Evolutionary conservation across 2,113 vertebrate species (phyloP), one percentile per base, ranked within the genome.

Genomic region (Salvelinus namaycush): DNA sequence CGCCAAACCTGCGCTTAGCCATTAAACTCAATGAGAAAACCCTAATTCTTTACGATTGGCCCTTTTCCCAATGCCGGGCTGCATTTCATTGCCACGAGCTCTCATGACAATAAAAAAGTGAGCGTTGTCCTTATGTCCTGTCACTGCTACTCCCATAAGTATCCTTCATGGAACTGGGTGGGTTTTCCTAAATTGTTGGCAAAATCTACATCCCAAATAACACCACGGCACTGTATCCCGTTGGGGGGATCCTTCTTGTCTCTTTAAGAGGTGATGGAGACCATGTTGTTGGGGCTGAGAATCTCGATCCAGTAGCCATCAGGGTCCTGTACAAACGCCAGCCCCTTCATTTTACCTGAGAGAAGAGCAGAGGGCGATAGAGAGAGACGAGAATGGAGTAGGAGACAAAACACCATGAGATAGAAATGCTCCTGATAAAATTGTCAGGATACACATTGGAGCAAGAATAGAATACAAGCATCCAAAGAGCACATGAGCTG

Each of bases 271-370:
- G 93, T 92, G 78, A 98, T 93, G 84, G 93, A 89, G 77, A 92
- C 86, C 94, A 99, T 97, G 70, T 89, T 93, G 87, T 99, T 96
- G 18, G 98, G 97, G 92, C 95, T 98, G 88, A 98, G 90, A 88
- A 99, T 98, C 92, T 99, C 97, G 84, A 98, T 98, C 97, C 97
- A 99, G 87, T 99, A 99, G 84, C 96, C 97, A 78, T 99, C 97
- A n/a, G 97, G 98, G 91, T 99, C 97, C 89, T 99, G 97, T 89
- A 99, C 92, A 91, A 99, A 99, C 24, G 97, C 97, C 88, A 99
- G 85, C 60, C 96, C 97, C 93, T 97, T 97, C 96, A 99, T 98
- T 94, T 99, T 99, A 89, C 97, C 97, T 99, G 82, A 22, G 81
- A 22, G 7, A 14, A 14, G 76, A 59, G 49, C 14, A n/a, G 16